These are phyloP conservation scores for Eumacrocentrus americanus DNA, from an alignment of 2,888 invertebrate species.

Conservation along the genomic window DNA sequence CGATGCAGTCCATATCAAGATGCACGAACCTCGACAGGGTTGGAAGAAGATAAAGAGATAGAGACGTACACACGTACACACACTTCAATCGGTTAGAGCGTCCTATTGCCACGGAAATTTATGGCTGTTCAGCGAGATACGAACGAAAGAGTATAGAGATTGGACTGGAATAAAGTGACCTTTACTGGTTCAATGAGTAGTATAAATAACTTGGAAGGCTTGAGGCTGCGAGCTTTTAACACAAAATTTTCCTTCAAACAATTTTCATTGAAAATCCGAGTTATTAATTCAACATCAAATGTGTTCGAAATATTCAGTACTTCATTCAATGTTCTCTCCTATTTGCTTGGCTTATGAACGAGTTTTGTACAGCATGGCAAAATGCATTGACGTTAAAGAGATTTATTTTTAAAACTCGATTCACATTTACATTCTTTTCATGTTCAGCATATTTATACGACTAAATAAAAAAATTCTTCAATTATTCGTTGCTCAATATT, in stretches of 20 bases:
- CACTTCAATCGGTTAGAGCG: not conserved
- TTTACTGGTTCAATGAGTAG: not conserved
- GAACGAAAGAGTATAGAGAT: not conserved
- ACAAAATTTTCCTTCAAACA: no score
- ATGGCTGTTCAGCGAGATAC: not conserved
- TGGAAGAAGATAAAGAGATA: not conserved
- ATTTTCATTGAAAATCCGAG: no score
- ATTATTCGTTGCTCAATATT: no score
- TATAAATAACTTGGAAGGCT: no score
- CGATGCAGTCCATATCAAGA: slow-evolving; percentile 2
- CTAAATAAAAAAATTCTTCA: not conserved
- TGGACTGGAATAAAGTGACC: not conserved
- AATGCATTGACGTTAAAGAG: no score
- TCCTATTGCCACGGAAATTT: not conserved
- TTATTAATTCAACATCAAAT: no score
- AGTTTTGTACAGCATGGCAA: no score
- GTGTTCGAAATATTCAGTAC: not conserved
- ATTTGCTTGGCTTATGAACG: not conserved
- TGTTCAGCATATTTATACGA: not conserved
- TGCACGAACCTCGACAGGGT: not conserved
- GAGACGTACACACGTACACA: not conserved
- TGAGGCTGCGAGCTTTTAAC: no score
- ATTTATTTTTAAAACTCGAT: no score
- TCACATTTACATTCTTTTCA: no score
- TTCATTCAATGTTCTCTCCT: not conserved